These are phyloP conservation scores for Triplophysa rosa DNA, from an alignment of 2,113 vertebrate genomes.

Conservation along the genomic window DNA sequence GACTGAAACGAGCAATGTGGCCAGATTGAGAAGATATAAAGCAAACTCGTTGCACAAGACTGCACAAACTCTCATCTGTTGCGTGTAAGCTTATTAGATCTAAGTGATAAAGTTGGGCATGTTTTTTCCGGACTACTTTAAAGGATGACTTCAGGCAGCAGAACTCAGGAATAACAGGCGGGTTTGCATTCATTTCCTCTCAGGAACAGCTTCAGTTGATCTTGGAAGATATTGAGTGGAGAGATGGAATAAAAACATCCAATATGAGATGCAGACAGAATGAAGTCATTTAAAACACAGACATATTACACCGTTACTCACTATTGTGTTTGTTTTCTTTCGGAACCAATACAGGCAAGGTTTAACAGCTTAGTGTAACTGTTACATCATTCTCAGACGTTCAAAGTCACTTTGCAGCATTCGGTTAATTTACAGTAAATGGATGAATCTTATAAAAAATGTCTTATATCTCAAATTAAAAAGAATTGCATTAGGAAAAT, in stretches of 20 bases:
- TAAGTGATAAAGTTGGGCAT: not conserved
- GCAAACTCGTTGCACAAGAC: not conserved
- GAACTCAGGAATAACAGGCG: not conserved
- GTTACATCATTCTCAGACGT: not conserved
- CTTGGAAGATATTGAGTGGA: not conserved
- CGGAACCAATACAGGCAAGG: not conserved
- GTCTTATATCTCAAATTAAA: too few relatives aligned
- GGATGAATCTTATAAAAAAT: too few relatives aligned
- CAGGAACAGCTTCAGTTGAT: not conserved
- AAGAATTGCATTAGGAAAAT: too few relatives aligned
- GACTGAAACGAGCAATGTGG: not conserved
- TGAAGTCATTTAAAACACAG: not conserved
- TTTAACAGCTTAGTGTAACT: not conserved
- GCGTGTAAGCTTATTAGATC: not conserved
- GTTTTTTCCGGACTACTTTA: conserved; percentile 1
- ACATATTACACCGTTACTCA: not conserved
- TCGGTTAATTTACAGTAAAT: not conserved
- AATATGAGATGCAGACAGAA: conserved; percentile 7
- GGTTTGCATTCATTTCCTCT: conserved; percentile 14
- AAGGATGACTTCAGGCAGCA: conserved; percentile 1
- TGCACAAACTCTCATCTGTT: not conserved
- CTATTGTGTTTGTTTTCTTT: not conserved
- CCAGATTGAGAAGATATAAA: not conserved
- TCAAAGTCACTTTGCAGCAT: not conserved
- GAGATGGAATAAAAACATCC: not conserved